Base-by-base conservation (phyloP, 2,888 invertebrate genomes). In the Phania funesta region DNA sequence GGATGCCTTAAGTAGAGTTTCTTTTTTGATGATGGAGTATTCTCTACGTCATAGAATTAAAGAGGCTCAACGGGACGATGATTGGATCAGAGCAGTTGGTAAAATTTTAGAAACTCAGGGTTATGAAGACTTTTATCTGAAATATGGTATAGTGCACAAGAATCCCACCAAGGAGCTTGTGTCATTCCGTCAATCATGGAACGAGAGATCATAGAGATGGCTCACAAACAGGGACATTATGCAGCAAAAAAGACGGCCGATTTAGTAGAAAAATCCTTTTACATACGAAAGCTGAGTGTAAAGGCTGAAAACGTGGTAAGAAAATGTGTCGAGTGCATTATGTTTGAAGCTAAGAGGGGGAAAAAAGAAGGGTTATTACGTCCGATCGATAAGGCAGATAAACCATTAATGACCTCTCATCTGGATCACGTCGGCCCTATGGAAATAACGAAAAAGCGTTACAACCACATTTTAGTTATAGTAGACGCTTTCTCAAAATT, bases 211-310 rank as follows among this genome's bases (percentile, higher is more conserved):
- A 90, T 91, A 4, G 84, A 83, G 41, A 86, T 77, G 16, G 84
- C 84, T 0, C 90, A 91, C 77, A 87, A 87, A 29, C 83, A 84
- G 29, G 89, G 90, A 35, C 89, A 90, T 85, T 90, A 41, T 84
- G 84, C 50, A 20, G 84, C 3, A 46, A 73, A 54, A 29, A 32
- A 18, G 29, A 54, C 29, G 1, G 32, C 9, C 4, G 18, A 32
- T 1, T 5, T 32, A 8, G 32, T 29, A 16, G 8, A 11, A 16
- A 29, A 16, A 11, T 1, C 22, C 6, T 58, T 58, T 7, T 35
- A 18, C 3, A 44, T 44, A 16, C 16, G 18, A 18, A 16, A 18
- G 7, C 6, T 18, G 16, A 4, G 6, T 18, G 18, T 5, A 8
- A 32, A 16, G 6, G 32, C 16, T 44, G 18, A 44, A 44, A 18